Evolutionary conservation across 64 coral and sea anemone genomes (phyloP), one percentile per base, ranked within the genome.

Genomic region (Stichodactyla helianthus): DNA sequence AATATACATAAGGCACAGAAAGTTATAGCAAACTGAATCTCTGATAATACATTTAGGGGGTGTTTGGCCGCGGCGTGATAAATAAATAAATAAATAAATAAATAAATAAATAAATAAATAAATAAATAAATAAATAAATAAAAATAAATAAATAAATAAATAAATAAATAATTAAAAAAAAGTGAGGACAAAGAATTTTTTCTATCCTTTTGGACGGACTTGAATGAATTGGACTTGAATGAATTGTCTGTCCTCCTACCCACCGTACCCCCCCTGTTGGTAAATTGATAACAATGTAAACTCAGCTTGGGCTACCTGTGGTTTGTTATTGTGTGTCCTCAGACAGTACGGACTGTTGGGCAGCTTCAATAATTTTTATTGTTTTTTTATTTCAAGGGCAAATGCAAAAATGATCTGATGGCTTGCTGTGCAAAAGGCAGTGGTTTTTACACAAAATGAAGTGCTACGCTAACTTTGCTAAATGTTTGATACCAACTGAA

Each of bases 401-500:
- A 76, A 19, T 93, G 92, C 87, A 89, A 82, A 27, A 51, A 79
- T 2, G 59, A 89, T 25, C 31, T 83, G 10, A 71, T 19, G 11
- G 18, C 9, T 22, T 93, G 92, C 52, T 2, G 19, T 10, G 17
- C n/a, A 5, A 56, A 65, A 16, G 87, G 82, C 25, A 60, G 61
- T 25, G 86, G 84, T 52, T 15, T 86, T 17, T 56, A 20, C 19
- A 81, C 10, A 89, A 71, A 80, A 59, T 77, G 6, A 85, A 86
- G 18, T 93, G 92, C 51, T 79, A 59, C 10, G 31, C 31, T 0
- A n/a, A 82, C 83, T 82, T 89, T 20, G 61, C 56, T 53, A n/a
- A 64, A 6, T 93, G 92, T 61, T 19, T 93, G 55, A 81, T 68
- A 11, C 58, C 89, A 26, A 56, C 74, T 20, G 60, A 82, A 86